Conservation (phyloP, 2,888 invertebrate genomes). For the Dorcus hopei region DNA sequence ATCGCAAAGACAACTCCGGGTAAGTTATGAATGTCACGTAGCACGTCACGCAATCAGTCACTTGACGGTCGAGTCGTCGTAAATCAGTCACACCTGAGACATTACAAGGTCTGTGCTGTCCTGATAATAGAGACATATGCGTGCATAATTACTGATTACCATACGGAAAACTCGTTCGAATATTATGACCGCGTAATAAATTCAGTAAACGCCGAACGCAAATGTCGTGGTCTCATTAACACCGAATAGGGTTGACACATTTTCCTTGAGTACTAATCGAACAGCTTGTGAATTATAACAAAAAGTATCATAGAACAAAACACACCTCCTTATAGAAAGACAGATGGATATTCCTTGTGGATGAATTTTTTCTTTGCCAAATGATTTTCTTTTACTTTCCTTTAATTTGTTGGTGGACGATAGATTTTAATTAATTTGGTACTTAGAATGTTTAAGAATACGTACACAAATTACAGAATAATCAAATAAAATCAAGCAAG, state of each 20-base stretch:
- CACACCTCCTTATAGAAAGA: too few species aligned
- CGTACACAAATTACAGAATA: too few species aligned
- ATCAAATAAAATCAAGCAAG: slow-evolving; percentile 12
- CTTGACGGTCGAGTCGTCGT: slow-evolving; percentile 33
- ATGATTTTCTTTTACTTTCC: too few species aligned
- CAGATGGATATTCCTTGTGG: too few species aligned
- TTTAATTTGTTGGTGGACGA: too few species aligned
- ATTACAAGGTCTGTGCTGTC: slow-evolving; percentile 41
- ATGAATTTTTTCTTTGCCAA: too few species aligned
- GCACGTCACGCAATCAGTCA: slow-evolving; percentile 42
- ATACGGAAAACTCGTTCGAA: slow-evolving; percentile 30
- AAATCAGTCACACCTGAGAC: slow-evolving; percentile 49
- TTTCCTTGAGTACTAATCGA: too few species aligned
- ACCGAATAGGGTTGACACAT: background rate
- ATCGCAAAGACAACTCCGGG: background rate
- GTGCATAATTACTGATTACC: slow-evolving; percentile 45
- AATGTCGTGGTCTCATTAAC: background rate
- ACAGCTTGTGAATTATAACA: too few species aligned
- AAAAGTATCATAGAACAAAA: too few species aligned
- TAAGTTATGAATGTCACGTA: slow-evolving; percentile 22
- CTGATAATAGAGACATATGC: slow-evolving; percentile 47
- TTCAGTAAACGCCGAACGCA: background rate
- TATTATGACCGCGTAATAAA: slow-evolving; percentile 5
- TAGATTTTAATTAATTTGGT: too few species aligned
- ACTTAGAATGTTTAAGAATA: too few species aligned